Evolutionary conservation across 2,797 vertebrate genomes (phyloP).

Genomic region (Smutsia temminckii): DNA sequence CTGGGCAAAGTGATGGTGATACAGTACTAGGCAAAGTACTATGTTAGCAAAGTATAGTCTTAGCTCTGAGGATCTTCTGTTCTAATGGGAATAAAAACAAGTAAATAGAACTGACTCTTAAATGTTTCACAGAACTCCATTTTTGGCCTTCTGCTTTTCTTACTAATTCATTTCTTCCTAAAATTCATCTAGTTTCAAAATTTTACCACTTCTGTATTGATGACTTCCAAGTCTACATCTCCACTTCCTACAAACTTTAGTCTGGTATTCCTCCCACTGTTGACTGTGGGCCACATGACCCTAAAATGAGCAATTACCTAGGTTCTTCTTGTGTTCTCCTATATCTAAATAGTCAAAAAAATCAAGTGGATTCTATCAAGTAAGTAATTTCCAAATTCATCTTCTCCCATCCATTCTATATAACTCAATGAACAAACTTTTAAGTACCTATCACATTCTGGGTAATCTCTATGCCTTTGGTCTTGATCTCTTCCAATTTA

Average conservation of each 20-base stretch:
- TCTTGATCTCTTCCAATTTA: background rate
- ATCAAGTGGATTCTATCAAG: background rate
- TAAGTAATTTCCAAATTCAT: background rate
- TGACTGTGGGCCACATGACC: background rate
- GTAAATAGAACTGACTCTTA: background rate
- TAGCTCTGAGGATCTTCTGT: background rate
- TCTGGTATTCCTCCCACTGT: background rate
- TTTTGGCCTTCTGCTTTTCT: background rate
- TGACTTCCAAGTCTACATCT: background rate
- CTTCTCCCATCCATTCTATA: background rate
- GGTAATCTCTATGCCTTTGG: background rate
- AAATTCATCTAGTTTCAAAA: conserved; percentile 12
- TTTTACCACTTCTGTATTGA: background rate
- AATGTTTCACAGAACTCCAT: background rate
- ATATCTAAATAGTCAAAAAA: background rate
- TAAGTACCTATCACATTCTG: background rate
- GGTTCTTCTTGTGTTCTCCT: background rate
- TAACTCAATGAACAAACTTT: background rate
- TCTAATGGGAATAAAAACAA: background rate
- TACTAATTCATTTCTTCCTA: background rate
- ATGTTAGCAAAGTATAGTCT: background rate
- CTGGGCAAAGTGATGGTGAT: background rate
- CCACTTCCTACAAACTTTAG: background rate
- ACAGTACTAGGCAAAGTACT: background rate
- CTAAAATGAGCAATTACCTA: background rate